Base-by-base conservation (phyloP, 2,797 vertebrate genomes). In the Myotis findleyi region DNA sequence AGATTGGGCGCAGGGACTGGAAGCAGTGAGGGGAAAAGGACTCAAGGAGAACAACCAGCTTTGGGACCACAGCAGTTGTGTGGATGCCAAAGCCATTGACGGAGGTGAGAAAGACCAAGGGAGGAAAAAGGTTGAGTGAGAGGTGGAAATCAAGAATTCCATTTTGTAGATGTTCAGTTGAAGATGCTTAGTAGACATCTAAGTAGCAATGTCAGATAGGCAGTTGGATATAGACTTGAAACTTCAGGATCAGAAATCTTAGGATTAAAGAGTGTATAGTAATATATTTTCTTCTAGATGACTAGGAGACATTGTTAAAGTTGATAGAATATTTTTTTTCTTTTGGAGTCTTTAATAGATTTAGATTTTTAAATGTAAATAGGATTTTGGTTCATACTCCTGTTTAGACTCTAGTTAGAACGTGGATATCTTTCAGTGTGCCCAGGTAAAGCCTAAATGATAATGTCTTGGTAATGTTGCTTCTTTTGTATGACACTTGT, bases 351-450 rank as follows among this genome's bases (percentile, higher is more conserved):
- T 92, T 73, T 53, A 68, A 36, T 41, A 11, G 12, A 53, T 79
- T 73, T 82, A 68, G n/a, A 25, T 83, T 94, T 91, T 30, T 68
- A 95, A 80, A 51, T 62, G 8, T 91, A 71, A 87, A 76, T 10
- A 71, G 18, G 27, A 68, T 47, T 82, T 93, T 51, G 30, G 79
- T 53, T 83, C 21, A 16, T 57, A 27, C 57, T 27, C 11, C 57
- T 23, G 14, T 83, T 69, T 55, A 79, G 33, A 30, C 2, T 76
- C 47, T 59, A 17, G 41, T 47, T 75, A 79, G 44, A 85, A 49
- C 27, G 30, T 62, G 36, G 16, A 7, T 47, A 1, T 76, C 44
- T 93, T 73, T 41, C 20, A n/a, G 18, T 38, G 13, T 71, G 16
- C 66, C 21, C 18, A 66, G 44, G 36, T 30, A 64, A 64, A 84